These are phyloP conservation scores for Tauraco erythrolophus DNA, from an alignment of 2,113 vertebrate genomes.

Conservation along the genomic window DNA sequence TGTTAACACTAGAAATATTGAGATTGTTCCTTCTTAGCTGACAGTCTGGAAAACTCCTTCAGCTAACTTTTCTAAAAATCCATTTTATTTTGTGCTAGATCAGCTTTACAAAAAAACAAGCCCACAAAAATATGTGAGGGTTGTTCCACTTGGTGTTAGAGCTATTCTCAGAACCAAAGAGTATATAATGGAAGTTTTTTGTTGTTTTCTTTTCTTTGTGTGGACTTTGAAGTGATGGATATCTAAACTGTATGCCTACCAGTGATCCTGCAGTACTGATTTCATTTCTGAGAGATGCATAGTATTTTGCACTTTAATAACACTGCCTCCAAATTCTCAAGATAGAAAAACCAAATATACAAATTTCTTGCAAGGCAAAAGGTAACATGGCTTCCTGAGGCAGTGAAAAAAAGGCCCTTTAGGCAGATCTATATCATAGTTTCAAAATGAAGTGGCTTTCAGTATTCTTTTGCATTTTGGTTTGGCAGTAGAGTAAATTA, in stretches of 20 bases:
- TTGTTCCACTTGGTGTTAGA: background rate
- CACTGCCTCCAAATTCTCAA: background rate
- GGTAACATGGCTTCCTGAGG: background rate
- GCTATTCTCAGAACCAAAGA: background rate
- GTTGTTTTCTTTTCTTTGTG: background rate
- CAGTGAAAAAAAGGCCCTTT: background rate
- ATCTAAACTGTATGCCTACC: background rate
- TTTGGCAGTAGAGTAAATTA: background rate
- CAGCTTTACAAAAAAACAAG: background rate
- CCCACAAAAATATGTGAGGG: background rate
- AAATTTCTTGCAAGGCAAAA: background rate
- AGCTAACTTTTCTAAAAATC: background rate
- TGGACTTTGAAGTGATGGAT: background rate
- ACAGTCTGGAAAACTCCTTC: background rate
- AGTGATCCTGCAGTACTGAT: fast-evolving
- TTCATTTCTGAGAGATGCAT: background rate
- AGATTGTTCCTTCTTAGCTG: background rate
- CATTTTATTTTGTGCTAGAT: background rate
- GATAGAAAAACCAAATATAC: background rate
- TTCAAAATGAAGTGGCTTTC: background rate
- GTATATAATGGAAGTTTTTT: background rate
- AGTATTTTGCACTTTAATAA: background rate
- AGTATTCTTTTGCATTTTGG: background rate
- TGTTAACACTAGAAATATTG: background rate
- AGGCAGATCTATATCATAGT: background rate